These are phyloP conservation scores for Bombus difficillimus DNA, from an alignment of 1,140 invertebrate species.

Conservation along the genomic window DNA sequence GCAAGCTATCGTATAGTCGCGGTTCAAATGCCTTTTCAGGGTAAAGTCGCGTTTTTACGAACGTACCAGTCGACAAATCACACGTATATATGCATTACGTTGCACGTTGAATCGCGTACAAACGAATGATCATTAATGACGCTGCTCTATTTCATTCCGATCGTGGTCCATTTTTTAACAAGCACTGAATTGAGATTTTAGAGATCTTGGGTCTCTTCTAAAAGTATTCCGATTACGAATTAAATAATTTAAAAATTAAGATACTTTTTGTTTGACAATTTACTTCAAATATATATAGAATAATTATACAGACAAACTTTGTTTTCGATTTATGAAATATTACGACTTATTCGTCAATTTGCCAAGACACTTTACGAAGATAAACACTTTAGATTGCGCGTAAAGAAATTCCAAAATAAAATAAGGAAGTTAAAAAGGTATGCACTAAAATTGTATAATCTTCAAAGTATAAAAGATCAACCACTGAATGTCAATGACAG, in stretches of 20 bases:
- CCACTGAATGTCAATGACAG: too few species aligned
- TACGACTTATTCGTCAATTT: too few species aligned
- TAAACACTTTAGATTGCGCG: too few species aligned
- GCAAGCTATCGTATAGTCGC: conserved; percentile 44
- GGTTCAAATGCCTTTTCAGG: conserved; percentile 34
- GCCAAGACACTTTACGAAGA: too few species aligned
- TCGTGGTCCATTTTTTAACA: background rate
- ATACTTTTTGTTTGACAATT: background rate
- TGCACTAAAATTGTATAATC: background rate
- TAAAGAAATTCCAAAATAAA: background rate
- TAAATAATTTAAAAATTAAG: too few species aligned
- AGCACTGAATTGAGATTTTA: background rate
- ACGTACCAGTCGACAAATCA: conserved; percentile 15
- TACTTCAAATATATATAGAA: background rate
- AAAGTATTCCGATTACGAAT: too few species aligned
- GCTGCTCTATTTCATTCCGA: background rate
- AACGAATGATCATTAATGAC: background rate
- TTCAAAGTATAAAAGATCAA: background rate
- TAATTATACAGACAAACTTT: background rate
- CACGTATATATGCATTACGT: background rate
- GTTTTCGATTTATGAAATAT: background rate
- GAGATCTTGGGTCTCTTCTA: background rate
- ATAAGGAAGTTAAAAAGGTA: background rate
- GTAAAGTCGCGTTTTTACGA: conserved; percentile 15
- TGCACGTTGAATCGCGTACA: background rate